Evolutionary conservation across 2,888 invertebrate species (phyloP).

Genomic region (Tipula lateralis): DNA sequence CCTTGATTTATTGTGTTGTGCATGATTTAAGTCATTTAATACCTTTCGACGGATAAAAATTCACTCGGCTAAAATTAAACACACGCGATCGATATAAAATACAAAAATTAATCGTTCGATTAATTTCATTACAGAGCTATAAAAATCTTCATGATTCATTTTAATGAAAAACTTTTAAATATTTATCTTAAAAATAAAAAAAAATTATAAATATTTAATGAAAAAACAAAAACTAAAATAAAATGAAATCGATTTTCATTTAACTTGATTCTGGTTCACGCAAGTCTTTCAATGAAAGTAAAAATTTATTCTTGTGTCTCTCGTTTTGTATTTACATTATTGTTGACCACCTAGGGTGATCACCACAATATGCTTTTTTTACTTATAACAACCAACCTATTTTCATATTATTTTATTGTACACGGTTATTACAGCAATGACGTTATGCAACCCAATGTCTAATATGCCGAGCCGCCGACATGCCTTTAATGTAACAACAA

Average conservation of each 20-base stretch:
- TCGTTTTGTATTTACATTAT: not conserved
- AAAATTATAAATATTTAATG: not conserved
- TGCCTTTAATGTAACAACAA: not conserved
- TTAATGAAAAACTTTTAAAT: conserved; percentile 14
- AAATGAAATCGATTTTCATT: not conserved
- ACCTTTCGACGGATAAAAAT: not conserved
- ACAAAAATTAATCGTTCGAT: not conserved
- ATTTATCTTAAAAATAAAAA: not conserved
- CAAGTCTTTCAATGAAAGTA: not conserved
- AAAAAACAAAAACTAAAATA: conserved; percentile 8
- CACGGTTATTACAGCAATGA: not conserved
- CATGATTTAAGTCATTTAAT: not conserved
- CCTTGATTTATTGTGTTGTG: not conserved
- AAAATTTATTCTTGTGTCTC: conserved; percentile 2
- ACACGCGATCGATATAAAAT: not conserved
- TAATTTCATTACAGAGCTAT: not conserved
- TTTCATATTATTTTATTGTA: not conserved
- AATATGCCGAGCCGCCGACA: not conserved
- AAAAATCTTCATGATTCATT: conserved; percentile 19
- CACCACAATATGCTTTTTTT: not conserved
- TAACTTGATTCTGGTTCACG: not conserved
- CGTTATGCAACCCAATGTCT: not conserved
- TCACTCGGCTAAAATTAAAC: not conserved
- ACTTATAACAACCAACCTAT: not conserved
- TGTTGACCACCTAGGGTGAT: conserved; percentile 7